These are phyloP conservation scores for Nycticryphes semicollaris DNA, from an alignment of 2,113 vertebrate genomes.

Conservation along the genomic window DNA sequence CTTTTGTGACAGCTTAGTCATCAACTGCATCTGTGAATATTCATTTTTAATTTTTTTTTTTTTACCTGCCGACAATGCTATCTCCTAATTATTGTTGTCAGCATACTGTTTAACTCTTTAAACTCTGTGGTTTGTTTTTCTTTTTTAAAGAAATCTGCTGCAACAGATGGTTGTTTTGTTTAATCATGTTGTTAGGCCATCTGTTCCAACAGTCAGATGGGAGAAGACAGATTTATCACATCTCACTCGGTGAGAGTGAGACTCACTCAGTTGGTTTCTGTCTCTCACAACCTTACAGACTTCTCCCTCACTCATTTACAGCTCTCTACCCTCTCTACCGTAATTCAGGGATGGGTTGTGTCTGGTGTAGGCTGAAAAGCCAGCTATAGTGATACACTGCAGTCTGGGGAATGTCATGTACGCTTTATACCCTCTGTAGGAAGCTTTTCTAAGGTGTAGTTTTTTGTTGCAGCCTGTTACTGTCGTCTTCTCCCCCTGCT, in stretches of 20 bases:
- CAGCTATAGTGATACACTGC: not conserved
- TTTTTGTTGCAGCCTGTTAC: not conserved
- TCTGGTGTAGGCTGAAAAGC: not conserved
- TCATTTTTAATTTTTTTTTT: not conserved
- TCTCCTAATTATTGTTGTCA: not conserved
- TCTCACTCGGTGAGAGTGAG: conserved; percentile 35
- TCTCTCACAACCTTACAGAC: conserved; percentile 22
- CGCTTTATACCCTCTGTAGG: not conserved
- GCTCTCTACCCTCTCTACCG: not conserved
- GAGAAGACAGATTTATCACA: conserved; percentile 51
- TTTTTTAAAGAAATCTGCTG: not conserved
- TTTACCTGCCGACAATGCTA: not conserved
- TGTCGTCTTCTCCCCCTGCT: not conserved
- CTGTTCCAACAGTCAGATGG: conserved; percentile 46
- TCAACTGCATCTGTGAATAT: not conserved
- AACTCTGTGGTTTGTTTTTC: not conserved
- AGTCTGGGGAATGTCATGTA: not conserved
- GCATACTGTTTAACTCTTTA: conserved; percentile 30
- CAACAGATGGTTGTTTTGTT: conserved; percentile 58
- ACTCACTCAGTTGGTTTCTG: conserved; percentile 46
- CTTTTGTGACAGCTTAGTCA: not conserved
- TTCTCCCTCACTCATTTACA: conserved; percentile 3
- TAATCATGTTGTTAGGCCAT: conserved; percentile 34
- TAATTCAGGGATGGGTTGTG: not conserved
- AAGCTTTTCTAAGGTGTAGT: not conserved